phyloP scores from a whole-genome alignment of 2,797 vertebrate genomes.

The Dendrocincla fuliginosa region DNA sequence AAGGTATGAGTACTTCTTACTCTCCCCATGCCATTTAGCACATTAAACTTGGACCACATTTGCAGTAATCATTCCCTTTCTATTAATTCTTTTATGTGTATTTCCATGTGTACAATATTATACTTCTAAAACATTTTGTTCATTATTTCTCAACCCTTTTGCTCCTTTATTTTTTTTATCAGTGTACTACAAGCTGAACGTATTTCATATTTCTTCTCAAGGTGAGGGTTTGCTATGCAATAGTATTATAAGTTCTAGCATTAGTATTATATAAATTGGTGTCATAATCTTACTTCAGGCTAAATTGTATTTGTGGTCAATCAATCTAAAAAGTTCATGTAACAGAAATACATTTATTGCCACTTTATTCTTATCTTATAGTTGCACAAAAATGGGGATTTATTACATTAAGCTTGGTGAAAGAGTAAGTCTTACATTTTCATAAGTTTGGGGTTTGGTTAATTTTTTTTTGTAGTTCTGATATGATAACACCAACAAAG shows the following conservation, averaged over 20 bases:
- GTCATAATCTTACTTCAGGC: background rate
- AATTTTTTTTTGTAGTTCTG: background rate
- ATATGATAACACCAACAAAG: background rate
- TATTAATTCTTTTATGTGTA: background rate
- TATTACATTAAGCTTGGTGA: background rate
- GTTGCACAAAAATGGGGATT: background rate
- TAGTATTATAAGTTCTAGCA: background rate
- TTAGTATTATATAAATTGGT: background rate
- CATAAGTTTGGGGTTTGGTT: background rate
- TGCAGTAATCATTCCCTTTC: background rate
- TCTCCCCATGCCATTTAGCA: background rate
- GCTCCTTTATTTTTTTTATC: background rate
- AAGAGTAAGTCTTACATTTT: background rate
- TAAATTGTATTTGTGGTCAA: background rate
- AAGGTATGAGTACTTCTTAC: background rate
- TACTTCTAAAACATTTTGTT: background rate
- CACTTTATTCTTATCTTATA: background rate
- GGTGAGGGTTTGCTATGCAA: background rate
- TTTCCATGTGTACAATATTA: background rate
- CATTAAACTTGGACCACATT: background rate
- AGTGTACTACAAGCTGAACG: background rate
- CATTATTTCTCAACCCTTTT: background rate
- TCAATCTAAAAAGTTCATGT: background rate
- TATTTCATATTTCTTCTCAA: background rate
- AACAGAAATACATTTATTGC: background rate